Evolutionary conservation across 1,140 invertebrate species (phyloP).

Genomic region (Psix sp.): DNA sequence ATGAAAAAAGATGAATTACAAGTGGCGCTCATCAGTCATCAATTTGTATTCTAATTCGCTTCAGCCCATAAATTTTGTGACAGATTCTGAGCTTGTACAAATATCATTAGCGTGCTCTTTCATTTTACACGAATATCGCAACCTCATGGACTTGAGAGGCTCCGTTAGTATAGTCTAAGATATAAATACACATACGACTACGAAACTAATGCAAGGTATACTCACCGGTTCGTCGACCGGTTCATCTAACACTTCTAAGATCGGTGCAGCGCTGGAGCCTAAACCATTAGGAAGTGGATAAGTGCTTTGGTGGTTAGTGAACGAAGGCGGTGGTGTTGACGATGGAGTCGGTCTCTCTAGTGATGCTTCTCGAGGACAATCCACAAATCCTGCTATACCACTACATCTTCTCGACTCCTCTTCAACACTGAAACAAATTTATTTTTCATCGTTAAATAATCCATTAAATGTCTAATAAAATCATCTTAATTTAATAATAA

Average conservation of each 20-base stretch:
- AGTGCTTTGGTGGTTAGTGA: slow-evolving; percentile 52
- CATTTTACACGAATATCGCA: background rate
- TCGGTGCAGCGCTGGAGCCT: slow-evolving; percentile 42
- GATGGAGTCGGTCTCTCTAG: slow-evolving; percentile 46
- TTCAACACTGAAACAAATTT: slow-evolving; percentile 53
- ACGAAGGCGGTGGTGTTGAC: slow-evolving; percentile 50
- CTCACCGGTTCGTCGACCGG: slow-evolving; percentile 70
- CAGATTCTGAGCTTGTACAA: too few species aligned
- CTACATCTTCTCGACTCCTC: slow-evolving; percentile 57
- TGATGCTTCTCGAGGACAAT: slow-evolving; percentile 46
- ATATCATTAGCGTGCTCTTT: background rate
- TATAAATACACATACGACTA: slow-evolving; percentile 19
- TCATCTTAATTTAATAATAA: too few species aligned
- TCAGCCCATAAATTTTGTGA: slow-evolving; percentile 1
- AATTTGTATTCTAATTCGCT: too few species aligned
- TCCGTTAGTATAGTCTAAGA: too few species aligned
- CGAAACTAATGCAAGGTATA: slow-evolving; percentile 14
- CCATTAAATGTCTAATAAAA: too few species aligned
- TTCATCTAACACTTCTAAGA: slow-evolving; percentile 67
- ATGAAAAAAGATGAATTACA: too few species aligned
- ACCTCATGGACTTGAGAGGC: too few species aligned
- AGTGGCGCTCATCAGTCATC: too few species aligned
- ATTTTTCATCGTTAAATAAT: slow-evolving; percentile 24
- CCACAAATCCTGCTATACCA: slow-evolving; percentile 52
- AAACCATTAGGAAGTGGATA: slow-evolving; percentile 58